Evolutionary conservation across 2,113 vertebrate species (phyloP), one percentile per base, ranked within the genome.

Genomic region (Peromyscus polionotus): DNA sequence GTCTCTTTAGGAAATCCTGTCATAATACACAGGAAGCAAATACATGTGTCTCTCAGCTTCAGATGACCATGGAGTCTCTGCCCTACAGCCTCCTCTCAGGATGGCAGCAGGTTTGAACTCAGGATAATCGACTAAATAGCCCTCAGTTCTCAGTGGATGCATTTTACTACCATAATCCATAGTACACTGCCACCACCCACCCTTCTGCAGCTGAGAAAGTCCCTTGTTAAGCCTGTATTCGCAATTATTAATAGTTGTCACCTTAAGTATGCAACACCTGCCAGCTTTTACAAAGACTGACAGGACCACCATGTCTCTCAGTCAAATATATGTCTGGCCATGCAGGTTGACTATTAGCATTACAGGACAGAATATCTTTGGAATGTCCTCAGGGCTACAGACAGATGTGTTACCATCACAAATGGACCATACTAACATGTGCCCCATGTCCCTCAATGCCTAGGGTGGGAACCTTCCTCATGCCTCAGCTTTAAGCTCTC

Each of bases 1-100:
- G 92, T 86, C 91, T 91, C 42, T 4, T 33, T 54, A 95, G 45
- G 28, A 96, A 96, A 9, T 77, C 24, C 96, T 97, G 31, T 95
- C 3, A 36, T 13, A 88, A 87, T 80, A 87, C 9, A 94, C 8
- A 16, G n/a, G 81, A 89, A 91, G 19, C 22, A 36, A 80, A 61
- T 59, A 63, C 14, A 24, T 33, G 11, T 24, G 3, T 92, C 57
- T 76, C 67, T 80, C 68, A 89, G 39, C 70, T 26, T 70, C 59
- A 81, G 51, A n/a, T 57, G 9, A 24, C 54, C 51, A 36, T 20
- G 26, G n/a, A 86, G 9, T 11, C 3, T 22, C 48, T 90, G 28
- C 19, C 8, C 42, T 48, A 10, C 10, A 81, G 79, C 19, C 33
- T 81, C 19, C 10, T n/a, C 16, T 59, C 17, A 12, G 19, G 8